phyloP scores from a whole-genome alignment of 2,113 vertebrate species.

The Phaethornis superciliosus region DNA sequence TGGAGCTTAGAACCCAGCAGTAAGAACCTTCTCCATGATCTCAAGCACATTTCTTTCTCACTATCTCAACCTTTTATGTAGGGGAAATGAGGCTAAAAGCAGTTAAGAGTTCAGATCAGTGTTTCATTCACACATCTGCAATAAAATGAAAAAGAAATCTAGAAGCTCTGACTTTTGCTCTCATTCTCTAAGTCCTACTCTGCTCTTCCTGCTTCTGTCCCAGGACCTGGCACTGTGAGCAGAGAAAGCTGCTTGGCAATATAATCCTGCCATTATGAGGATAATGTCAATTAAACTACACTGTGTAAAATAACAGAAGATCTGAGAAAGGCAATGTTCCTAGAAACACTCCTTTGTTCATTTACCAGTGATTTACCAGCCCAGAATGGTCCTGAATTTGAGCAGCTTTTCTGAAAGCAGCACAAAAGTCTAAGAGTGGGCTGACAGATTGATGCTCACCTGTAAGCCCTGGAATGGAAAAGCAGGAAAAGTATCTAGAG shows the following conservation, averaged over 20 bases:
- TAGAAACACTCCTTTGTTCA: neutral
- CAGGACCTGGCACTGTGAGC: neutral
- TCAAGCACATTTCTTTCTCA: neutral
- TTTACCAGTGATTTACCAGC: neutral
- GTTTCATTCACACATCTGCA: neutral
- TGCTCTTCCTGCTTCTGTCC: neutral
- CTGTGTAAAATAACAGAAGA: neutral
- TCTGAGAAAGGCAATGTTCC: neutral
- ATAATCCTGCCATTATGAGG: neutral
- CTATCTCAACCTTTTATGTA: neutral
- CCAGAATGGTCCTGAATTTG: neutral
- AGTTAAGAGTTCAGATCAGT: neutral
- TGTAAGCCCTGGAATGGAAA: neutral
- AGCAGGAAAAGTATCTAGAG: neutral
- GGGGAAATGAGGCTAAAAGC: neutral
- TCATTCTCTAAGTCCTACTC: neutral
- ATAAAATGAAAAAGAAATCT: neutral
- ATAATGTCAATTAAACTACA: neutral
- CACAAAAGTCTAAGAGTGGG: neutral
- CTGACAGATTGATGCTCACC: neutral
- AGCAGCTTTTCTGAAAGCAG: neutral
- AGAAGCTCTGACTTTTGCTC: neutral
- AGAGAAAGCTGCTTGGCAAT: neutral
- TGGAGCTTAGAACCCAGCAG: neutral
- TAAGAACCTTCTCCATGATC: neutral